Evolutionary conservation across 2,888 invertebrate genomes (phyloP), one percentile per base, ranked within the genome.

Genomic region (Scaptomyza flava): DNA sequence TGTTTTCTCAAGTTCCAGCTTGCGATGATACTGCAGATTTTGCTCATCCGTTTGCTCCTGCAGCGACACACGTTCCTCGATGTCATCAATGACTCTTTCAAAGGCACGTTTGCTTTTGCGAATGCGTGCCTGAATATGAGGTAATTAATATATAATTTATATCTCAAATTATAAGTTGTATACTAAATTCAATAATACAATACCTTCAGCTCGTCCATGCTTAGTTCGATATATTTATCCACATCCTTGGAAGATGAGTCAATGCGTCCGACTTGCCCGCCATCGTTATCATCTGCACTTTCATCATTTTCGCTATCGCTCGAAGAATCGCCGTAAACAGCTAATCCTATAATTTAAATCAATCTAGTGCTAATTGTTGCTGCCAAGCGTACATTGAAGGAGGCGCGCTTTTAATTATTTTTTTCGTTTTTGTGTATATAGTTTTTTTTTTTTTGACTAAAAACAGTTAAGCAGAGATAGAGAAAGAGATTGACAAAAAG

Each of bases 141-240:
- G 4, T 12, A 8, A 9, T 50, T 58, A 0, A 17, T 5, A 51
- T 31, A 33, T 8, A 20, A 27, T 11, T 27, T 27, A 27, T 27
- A 17, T 14, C 0, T 14, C 23, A 11, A 6, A n/a, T 23, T 2
- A n/a, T 9, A 9, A 50, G n/a, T 50, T 9, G 8, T 17, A 9
- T 23, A n/a, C 6, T n/a, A 6, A n/a, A 9, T 9, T 3, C 4
- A 1, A 36, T 38, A 2, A 38, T 7, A 38, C 14, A 14, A 12
- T 58, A 95, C 96, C 94, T 95, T 95, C 27, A 97, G 92, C 89
- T 96, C 96, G 59, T 94, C 94, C 84, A 96, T 96, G 34, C 74
- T 79, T 1, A 83, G 62, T 3, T 83, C 73, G 11, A 47, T 43
- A 33, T 47, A 54, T 45, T 78, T 78, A 11, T 71, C 71, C 6